Percentiles rank a stretch among this genome's conserved stretches.
phyloP scores from a whole-genome alignment of 2,888 invertebrate species.

The Athripsodes cinereus region DNA sequence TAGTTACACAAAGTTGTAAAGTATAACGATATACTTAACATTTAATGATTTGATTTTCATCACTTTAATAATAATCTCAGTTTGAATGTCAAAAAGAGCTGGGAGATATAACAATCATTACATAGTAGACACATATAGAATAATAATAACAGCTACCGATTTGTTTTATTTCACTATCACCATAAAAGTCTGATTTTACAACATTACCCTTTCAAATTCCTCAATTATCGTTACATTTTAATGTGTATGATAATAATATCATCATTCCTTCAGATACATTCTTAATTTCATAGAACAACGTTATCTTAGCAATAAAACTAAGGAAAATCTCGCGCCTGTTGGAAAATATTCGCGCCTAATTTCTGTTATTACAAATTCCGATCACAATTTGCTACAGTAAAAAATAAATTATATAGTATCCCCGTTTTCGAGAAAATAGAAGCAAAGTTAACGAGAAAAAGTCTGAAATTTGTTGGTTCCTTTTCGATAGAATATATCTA shows the following conservation, averaged over 20 bases:
- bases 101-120: no score
- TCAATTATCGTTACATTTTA: background rate
- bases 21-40: no score
- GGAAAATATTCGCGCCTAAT: conserved; percentile 24
- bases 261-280: background rate
- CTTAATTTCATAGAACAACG: conserved; percentile 5
- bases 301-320: conserved; percentile 1
- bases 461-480: conserved; percentile 20
- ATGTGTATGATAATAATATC: background rate
- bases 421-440: conserved; percentile 23
- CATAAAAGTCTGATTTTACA: no score
- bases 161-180: background rate
- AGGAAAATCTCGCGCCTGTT: conserved; percentile 7
- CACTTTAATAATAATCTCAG: no score
- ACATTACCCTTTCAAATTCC: no score
- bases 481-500: conserved; percentile 15
- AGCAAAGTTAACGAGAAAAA: conserved; percentile 27
- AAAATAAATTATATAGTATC: conserved; percentile 8
- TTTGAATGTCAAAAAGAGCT: no score
- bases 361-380: conserved; percentile 27
- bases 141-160: no score
- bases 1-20: no score
- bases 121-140: no score
- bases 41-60: no score
- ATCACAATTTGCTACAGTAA: conserved; percentile 26